Percentiles rank a stretch among this genome's conserved stretches.
Evolutionary conservation across 2,797 vertebrate genomes (phyloP).

Genomic region (Phalanger gymnotis): DNA sequence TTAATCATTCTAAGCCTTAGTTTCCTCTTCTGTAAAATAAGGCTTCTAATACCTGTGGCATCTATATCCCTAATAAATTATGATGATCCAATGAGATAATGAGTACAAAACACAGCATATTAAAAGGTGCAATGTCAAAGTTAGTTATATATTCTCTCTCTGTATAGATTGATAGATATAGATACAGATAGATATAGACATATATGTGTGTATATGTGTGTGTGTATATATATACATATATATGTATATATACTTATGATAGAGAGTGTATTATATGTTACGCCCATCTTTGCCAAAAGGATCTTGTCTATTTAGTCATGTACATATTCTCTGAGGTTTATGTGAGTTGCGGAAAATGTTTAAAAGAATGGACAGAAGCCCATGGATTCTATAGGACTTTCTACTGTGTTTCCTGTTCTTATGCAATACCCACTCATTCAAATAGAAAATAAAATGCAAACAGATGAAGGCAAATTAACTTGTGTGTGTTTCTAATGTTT

Average conservation of each 20-base stretch:
- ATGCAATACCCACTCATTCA: conserved; percentile 23
- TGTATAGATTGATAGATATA: no score
- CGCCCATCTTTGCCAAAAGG: neutral
- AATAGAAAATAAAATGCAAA: conserved; percentile 54
- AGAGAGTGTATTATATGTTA: no score
- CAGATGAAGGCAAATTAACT: neutral
- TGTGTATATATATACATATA: no score
- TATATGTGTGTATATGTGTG: no score
- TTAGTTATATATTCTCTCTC: no score
- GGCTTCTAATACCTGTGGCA: neutral
- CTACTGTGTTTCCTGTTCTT: neutral
- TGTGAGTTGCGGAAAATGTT: neutral
- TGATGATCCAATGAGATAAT: neutral
- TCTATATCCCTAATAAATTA: neutral
- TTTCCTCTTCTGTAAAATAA: neutral
- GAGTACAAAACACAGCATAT: neutral
- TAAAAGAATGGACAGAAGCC: neutral
- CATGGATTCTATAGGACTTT: neutral
- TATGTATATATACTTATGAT: no score
- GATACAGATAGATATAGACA: no score
- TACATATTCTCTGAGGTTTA: neutral
- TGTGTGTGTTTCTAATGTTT: conserved; percentile 56
- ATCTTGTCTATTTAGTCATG: neutral
- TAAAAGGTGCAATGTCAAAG: neutral
- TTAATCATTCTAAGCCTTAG: neutral